A percentile compares a stretch with the other conserved stretches of the same genome.
Conservation (phyloP, 1,140 invertebrate species). For the Tetramorium parvispinum region DNA sequence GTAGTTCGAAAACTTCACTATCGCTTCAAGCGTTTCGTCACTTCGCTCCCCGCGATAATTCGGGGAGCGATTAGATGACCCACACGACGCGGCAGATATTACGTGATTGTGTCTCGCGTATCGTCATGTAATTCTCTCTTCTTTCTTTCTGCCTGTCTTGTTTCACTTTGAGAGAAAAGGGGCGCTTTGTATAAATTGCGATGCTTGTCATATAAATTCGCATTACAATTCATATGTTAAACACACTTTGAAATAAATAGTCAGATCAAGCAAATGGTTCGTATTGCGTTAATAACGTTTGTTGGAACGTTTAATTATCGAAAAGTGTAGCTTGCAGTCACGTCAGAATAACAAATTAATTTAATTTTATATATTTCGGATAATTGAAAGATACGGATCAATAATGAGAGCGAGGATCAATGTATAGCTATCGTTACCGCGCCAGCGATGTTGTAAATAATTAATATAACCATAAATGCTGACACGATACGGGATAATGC, state of each 20-base stretch:
- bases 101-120: constrained; percentile 60
- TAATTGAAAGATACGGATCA: constrained; percentile 13
- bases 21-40: constrained; percentile 62
- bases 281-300: constrained; percentile 10
- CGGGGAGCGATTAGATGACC: constrained; percentile 70
- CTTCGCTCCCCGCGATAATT: constrained; percentile 64
- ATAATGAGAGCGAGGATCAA: neutral
- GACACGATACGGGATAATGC: neutral
- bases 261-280: neutral
- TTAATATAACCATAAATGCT: neutral
- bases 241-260: neutral
- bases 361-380: constrained; percentile 19
- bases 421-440: neutral
- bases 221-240: neutral
- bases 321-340: constrained; percentile 1
- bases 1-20: constrained; percentile 20
- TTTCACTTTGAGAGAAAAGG: neutral
- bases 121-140: constrained; percentile 24
- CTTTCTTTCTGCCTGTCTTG: neutral
- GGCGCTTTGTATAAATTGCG: neutral
- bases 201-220: neutral
- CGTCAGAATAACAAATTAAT: constrained; percentile 3
- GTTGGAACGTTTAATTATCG: neutral
- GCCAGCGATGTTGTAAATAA: neutral
- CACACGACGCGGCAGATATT: constrained; percentile 60